Base-by-base conservation (phyloP, 2,888 invertebrate species). In the Tubulanus polymorphus region DNA sequence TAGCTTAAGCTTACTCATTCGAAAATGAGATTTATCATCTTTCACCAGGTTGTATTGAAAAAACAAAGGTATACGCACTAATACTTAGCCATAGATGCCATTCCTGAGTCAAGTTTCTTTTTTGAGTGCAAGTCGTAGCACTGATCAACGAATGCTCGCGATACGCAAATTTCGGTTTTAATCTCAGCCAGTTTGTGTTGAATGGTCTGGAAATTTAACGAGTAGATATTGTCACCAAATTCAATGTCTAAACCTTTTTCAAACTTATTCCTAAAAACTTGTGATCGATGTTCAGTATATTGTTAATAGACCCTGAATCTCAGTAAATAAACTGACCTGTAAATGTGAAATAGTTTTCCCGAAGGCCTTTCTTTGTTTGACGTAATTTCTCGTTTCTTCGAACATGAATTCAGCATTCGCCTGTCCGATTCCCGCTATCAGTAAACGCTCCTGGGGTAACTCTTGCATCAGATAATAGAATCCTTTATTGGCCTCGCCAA, bases 1-100 rank as follows among this genome's bases (percentile, higher is more conserved):
- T n/a, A n/a, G n/a, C n/a, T n/a, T n/a, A n/a, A n/a, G n/a, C n/a
- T n/a, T n/a, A n/a, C n/a, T n/a, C n/a, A n/a, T n/a, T n/a, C n/a
- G n/a, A n/a, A n/a, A n/a, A n/a, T n/a, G n/a, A n/a, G n/a, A n/a
- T n/a, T n/a, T n/a, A n/a, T n/a, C n/a, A n/a, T n/a, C n/a, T n/a
- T n/a, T n/a, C n/a, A n/a, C 10, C 6, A 56, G 15, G 32, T 59
- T 3, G 18, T 32, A 45, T 10, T 15, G 41, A 46, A 10, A 49
- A 15, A 45, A 46, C 15, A 45, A 12, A 29, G 49, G 18, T 51
- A 37, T 32, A 51, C 69, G 57, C 56, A 78, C 80, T 79, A 80
- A 63, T 76, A 79, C 70, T 81, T 81, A 32, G 74, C 75, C 79
- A 81, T 81, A n/a, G 80, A 79, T n/a, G 81, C 81, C 56, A 72